Evolutionary conservation across 2,797 vertebrate species (phyloP).

Genomic region (Squalus acanthias): DNA sequence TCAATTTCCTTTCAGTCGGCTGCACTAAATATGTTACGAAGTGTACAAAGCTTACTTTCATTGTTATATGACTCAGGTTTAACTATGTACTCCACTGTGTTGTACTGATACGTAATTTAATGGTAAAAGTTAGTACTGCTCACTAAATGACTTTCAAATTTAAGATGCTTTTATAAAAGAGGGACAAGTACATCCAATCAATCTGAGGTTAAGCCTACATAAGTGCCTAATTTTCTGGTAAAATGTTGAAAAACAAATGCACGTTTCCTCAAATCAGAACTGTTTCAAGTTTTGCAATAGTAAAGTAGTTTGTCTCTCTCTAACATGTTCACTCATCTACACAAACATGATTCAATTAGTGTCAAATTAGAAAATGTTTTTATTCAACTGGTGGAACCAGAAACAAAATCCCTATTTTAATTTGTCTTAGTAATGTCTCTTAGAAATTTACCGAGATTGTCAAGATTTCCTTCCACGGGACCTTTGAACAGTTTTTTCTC

Average conservation of each 20-base stretch:
- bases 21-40: neutral
- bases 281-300: neutral
- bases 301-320: neutral
- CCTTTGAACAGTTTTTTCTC: neutral
- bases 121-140: neutral
- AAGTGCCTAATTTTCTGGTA: no score
- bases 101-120: neutral
- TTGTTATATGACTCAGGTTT: neutral
- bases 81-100: neutral
- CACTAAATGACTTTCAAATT: neutral
- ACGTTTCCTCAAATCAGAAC: no score
- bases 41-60: neutral
- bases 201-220: neutral
- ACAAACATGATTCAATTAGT: neutral
- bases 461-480: neutral
- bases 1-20: neutral
- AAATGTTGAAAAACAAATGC: no score
- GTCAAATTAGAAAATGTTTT: neutral
- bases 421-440: neutral
- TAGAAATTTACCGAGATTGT: neutral
- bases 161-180: neutral
- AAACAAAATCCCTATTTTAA: neutral
- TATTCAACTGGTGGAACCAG: neutral
- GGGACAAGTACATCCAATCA: neutral
- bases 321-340: neutral